Conservation (phyloP, 2,888 invertebrate genomes). For the Melanophora roralis region DNA sequence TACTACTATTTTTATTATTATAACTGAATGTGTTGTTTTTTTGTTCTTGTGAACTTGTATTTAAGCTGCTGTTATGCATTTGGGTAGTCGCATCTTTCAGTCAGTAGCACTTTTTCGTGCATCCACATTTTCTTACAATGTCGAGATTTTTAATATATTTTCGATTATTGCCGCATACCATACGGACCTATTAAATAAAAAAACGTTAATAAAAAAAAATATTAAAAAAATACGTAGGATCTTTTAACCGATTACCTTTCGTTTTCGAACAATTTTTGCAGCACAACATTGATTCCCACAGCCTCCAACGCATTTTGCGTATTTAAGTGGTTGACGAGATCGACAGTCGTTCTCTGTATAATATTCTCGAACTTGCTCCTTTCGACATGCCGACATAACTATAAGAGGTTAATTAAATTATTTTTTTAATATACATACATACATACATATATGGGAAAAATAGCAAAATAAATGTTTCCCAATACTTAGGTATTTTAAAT, state of each 20-base stretch:
- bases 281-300: conserved; percentile 92
- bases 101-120: conserved; percentile 93
- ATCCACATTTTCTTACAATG: conserved; percentile 97
- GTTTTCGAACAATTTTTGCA: conserved; percentile 93
- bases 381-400: conserved; percentile 87
- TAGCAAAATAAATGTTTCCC: no score
- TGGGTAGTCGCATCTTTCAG: conserved; percentile 81
- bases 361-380: conserved; percentile 93
- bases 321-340: conserved; percentile 92
- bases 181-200: conserved; percentile 82
- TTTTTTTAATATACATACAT: no score
- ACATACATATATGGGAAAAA: no score
- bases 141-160: conserved; percentile 97
- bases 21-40: conserved; percentile 70
- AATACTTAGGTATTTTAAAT: no score
- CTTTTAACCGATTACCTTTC: no score
- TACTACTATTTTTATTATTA: conserved; percentile 67
- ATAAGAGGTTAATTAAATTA: conserved; percentile 58
- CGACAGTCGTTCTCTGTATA: conserved; percentile 94
- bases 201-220: not conserved
- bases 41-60: conserved; percentile 74
- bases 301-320: conserved; percentile 89
- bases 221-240: no score
- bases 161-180: conserved; percentile 94
- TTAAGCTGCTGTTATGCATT: conserved; percentile 76